phyloP scores from a whole-genome alignment of 1,140 invertebrate species.

The Rhynchophorus ferrugineus region DNA sequence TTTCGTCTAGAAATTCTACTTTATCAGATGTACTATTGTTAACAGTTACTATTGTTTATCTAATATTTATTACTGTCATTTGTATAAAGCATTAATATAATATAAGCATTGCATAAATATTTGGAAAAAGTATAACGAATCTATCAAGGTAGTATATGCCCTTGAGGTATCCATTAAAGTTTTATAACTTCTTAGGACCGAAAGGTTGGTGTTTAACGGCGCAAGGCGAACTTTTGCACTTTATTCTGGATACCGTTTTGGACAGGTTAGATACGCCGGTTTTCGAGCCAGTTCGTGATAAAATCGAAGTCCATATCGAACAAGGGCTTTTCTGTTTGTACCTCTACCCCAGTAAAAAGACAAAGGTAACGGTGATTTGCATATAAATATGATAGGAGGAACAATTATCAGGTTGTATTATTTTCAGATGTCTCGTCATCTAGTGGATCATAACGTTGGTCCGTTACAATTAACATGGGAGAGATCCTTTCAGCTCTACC shows the following conservation, averaged over 20 bases:
- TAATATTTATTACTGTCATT: no score
- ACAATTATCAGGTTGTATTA: no score
- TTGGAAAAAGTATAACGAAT: no score
- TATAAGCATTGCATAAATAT: no score
- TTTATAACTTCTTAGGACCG: conserved; percentile 28
- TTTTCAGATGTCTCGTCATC: conserved; percentile 48
- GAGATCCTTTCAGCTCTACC: conserved; percentile 67
- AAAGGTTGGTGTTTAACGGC: conserved; percentile 66
- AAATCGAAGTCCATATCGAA: conserved; percentile 67
- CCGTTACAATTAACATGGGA: conserved; percentile 71
- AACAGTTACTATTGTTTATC: no score
- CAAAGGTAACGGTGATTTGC: conserved; percentile 43
- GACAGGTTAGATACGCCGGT: conserved; percentile 55
- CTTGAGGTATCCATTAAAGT: no score
- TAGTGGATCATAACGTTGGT: conserved; percentile 71
- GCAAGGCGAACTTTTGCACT: conserved; percentile 68
- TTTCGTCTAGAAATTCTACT: no score
- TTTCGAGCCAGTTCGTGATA: conserved; percentile 43
- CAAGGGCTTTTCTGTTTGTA: conserved; percentile 87
- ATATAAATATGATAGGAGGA: no score
- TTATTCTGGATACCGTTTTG: conserved; percentile 66
- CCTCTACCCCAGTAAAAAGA: conserved; percentile 73
- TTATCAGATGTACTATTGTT: no score
- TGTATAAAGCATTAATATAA: no score
- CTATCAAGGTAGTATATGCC: no score